These are phyloP conservation scores for Parasteatoda lunata DNA, from an alignment of 2,888 invertebrate species.

Conservation along the genomic window DNA sequence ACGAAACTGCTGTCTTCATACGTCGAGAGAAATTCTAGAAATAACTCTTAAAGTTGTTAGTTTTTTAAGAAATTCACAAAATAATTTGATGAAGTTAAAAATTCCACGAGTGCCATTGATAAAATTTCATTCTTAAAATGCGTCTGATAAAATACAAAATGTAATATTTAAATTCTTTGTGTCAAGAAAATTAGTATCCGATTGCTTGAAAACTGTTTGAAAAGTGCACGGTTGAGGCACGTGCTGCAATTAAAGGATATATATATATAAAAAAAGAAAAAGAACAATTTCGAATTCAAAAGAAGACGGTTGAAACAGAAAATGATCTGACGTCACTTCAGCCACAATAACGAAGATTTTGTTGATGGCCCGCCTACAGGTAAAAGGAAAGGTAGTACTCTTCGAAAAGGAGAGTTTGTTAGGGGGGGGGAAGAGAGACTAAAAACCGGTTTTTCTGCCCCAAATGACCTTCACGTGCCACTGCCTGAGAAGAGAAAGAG, in stretches of 20 bases:
- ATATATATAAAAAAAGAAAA: slow-evolving; percentile 11
- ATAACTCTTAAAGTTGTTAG: no score
- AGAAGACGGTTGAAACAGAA: slow-evolving; percentile 58
- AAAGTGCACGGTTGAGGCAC: slow-evolving; percentile 11
- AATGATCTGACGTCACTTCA: slow-evolving; percentile 47
- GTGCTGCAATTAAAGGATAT: slow-evolving; percentile 9
- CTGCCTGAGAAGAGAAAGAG: slow-evolving; percentile 41
- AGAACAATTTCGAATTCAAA: slow-evolving; percentile 3
- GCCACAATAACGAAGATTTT: slow-evolving; percentile 37
- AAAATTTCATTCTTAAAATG: no score
- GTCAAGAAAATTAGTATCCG: no score
- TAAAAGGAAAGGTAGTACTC: slow-evolving; percentile 10
- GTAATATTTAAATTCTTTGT: no score
- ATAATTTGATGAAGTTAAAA: no score
- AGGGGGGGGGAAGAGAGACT: slow-evolving; percentile 7
- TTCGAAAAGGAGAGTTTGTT: slow-evolving; percentile 7
- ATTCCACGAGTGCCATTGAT: no score
- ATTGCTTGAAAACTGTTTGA: neutral
- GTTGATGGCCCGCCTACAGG: slow-evolving; percentile 54
- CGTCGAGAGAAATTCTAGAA: no score
- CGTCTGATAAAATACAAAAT: no score
- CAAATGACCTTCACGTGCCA: slow-evolving; percentile 64
- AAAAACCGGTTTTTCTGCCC: slow-evolving; percentile 53
- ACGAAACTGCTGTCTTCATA: no score
- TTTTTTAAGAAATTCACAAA: no score